A percentile compares a stretch with the other conserved stretches of the same genome.
phyloP scores from a whole-genome alignment of 2,797 vertebrate species.

The Enteromius treurensis region DNA sequence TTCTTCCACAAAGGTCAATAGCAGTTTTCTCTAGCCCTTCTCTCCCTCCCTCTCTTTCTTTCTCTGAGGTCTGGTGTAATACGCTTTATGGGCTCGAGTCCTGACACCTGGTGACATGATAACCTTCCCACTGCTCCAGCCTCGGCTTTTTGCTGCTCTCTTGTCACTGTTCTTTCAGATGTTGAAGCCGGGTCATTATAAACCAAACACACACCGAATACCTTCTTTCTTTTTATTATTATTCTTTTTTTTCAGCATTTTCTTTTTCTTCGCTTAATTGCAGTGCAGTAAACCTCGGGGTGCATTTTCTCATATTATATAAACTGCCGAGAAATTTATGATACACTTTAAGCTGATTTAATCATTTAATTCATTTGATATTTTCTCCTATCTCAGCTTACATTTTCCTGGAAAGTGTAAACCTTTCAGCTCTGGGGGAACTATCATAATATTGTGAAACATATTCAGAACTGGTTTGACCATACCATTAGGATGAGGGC shows the following conservation, averaged over 20 bases:
- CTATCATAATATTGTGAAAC: not conserved
- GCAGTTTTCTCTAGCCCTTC: constrained; percentile 64
- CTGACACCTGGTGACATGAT: constrained; percentile 68
- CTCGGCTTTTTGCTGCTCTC: constrained; percentile 49
- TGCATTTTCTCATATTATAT: constrained; percentile 8
- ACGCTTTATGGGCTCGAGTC: constrained; percentile 68
- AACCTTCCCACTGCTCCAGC: constrained; percentile 66
- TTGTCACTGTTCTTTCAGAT: constrained; percentile 23
- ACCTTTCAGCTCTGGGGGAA: not conserved
- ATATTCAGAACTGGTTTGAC: not conserved
- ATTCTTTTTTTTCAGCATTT: not conserved
- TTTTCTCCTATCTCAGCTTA: not conserved
- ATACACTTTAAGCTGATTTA: not conserved
- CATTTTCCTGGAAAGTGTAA: not conserved
- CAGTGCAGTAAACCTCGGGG: not conserved
- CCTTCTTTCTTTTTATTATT: not conserved
- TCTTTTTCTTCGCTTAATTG: not conserved
- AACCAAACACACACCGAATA: not conserved
- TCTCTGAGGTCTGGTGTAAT: constrained; percentile 66
- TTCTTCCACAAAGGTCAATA: constrained; percentile 76
- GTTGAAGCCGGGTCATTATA: constrained; percentile 27
- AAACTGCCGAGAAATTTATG: not conserved
- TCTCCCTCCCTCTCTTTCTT: constrained; percentile 40
- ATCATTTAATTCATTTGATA: constrained; percentile 11
- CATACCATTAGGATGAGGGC: not conserved